These are phyloP conservation scores for Subacronicta megacephala DNA, from an alignment of 2,888 invertebrate genomes.

Conservation along the genomic window DNA sequence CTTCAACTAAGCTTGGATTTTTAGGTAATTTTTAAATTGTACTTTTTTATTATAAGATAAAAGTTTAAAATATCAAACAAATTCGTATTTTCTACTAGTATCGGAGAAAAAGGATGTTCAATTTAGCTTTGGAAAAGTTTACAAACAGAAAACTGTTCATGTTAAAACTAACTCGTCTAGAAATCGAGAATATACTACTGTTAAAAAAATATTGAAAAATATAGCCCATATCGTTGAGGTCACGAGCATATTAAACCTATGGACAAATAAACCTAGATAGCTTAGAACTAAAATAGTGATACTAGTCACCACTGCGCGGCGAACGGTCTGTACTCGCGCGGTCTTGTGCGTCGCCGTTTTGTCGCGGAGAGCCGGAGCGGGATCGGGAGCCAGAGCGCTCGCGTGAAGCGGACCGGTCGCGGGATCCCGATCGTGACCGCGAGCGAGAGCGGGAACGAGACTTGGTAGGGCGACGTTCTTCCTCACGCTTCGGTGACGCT, in stretches of 20 bases:
- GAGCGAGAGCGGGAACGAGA: conserved; percentile 75
- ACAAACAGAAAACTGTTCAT: conserved; percentile 6
- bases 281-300: conserved; percentile 29
- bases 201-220: conserved; percentile 26
- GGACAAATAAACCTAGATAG: conserved; percentile 54
- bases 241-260: conserved; percentile 62
- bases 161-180: conserved; percentile 20
- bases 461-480: conserved; percentile 78
- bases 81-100: conserved; percentile 11
- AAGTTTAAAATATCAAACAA: conserved; percentile 25
- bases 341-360: conserved; percentile 78
- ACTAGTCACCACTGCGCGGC: conserved; percentile 83
- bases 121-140: conserved; percentile 4
- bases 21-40: conserved; percentile 34
- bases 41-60: conserved; percentile 31
- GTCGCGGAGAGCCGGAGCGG: conserved; percentile 77
- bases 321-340: conserved; percentile 79
- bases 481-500: conserved; percentile 81
- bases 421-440: conserved; percentile 71
- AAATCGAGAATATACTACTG: conserved; percentile 27
- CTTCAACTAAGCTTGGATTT: conserved; percentile 40
- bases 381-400: conserved; percentile 73
- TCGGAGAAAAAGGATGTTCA: background rate
- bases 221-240: conserved; percentile 56
- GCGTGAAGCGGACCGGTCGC: conserved; percentile 70